Base-by-base conservation (phyloP, 2,888 invertebrate genomes). In the Drosophila prolongata region DNA sequence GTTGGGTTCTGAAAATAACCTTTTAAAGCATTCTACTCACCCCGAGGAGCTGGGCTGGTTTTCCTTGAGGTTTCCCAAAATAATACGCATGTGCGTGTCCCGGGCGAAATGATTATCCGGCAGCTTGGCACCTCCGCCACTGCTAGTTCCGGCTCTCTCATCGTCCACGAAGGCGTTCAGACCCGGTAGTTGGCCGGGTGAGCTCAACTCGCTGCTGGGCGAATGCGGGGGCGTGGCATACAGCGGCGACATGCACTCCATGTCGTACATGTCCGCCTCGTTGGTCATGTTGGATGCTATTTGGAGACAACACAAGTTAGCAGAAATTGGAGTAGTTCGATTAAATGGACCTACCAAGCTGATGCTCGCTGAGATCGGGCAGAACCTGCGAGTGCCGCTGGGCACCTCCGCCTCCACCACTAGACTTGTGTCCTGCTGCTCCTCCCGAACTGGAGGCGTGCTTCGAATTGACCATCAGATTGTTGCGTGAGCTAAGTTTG, bases 81-180 rank as follows among this genome's bases (percentile, higher is more conserved):
- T 97, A 77, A 97, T 97, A 75, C 97, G 94, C 97, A 97, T 97
- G 89, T 97, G 97, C 0, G 97, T 97, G 90, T 97, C 97, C n/a
- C 97, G 93, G 58, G 96, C 96, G 93, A 97, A 97, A 90, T 97
- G 97, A 38, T 95, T 96, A 91, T 97, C 97, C 0, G 96, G 94
- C 90, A 94, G 85, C 71, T 91, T 90, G 13, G 78, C 78, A 11
- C 69, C 56, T n/a, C 44, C 73, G 27, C 86, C 83, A 35, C 79
- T 76, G 16, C 80, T 77, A 37, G 90, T 81, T 4, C 87, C 87
- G 34, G 90, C 89, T 37, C 90, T 86, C 38, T 90, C 90, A 57
- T 92, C 91, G 75, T 92, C 92, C 58, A 90, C 92, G 69, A 92
- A 92, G 57, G 90, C 91, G 75, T 91, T 92, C 46, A 91, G 82